phyloP scores from a whole-genome alignment of 2,888 invertebrate species.

The Lingula anatina region DNA sequence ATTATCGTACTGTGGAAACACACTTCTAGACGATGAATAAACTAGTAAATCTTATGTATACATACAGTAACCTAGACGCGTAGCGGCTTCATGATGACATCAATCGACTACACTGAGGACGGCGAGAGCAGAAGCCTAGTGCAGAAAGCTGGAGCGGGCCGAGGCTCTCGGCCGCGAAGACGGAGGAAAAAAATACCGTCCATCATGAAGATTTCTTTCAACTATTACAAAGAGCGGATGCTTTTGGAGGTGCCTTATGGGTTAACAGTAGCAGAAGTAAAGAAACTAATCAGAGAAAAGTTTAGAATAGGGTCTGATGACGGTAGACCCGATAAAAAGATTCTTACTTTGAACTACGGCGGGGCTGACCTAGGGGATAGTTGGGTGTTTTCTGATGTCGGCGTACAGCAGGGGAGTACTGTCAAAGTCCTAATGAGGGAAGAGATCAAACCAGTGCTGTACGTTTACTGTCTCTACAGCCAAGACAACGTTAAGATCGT shows the following conservation, averaged over 20 bases:
- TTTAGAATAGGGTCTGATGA: not conserved
- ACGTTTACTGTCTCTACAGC: slow-evolving; percentile 8
- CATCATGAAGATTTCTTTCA: slow-evolving; percentile 42
- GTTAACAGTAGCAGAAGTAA: not conserved
- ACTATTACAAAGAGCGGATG: slow-evolving; percentile 32
- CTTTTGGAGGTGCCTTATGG: slow-evolving; percentile 35
- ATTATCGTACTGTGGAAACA: too few relatives aligned
- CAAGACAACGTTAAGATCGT: slow-evolving; percentile 6
- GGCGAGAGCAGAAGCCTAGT: too few relatives aligned
- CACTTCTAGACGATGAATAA: too few relatives aligned
- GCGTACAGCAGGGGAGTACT: slow-evolving; percentile 19
- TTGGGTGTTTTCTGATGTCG: slow-evolving; percentile 24
- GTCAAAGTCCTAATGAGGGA: slow-evolving; percentile 17
- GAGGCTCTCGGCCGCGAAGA: too few relatives aligned
- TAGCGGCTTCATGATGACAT: too few relatives aligned
- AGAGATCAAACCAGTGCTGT: slow-evolving; percentile 19
- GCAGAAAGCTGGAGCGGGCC: too few relatives aligned
- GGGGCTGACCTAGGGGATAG: slow-evolving; percentile 19
- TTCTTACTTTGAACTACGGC: slow-evolving; percentile 6
- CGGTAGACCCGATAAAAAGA: not conserved
- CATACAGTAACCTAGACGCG: too few relatives aligned
- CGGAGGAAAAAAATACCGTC: too few relatives aligned
- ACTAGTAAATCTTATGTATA: too few relatives aligned
- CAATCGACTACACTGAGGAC: too few relatives aligned
- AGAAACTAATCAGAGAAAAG: not conserved